A percentile compares a stretch with the other conserved stretches of the same genome.
phyloP scores from a whole-genome alignment of 2,797 vertebrate genomes.

The Agapornis canus region DNA sequence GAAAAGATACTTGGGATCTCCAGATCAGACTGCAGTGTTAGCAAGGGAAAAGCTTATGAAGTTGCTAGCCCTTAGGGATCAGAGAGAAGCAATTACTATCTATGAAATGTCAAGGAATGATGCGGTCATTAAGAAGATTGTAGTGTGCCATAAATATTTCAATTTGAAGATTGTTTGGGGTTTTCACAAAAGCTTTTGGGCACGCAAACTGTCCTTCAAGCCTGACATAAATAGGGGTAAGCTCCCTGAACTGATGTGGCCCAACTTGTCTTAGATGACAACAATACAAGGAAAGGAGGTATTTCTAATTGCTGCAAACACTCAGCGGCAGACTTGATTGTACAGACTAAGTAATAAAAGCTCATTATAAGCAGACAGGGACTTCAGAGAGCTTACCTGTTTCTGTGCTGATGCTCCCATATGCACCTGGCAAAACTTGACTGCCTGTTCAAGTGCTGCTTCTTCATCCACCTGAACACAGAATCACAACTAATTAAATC shows the following conservation, averaged over 20 bases:
- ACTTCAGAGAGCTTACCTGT: constrained; percentile 82
- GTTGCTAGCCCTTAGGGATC: neutral
- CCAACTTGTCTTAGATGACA: neutral
- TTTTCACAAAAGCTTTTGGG: neutral
- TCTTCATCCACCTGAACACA: constrained; percentile 93
- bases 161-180: neutral
- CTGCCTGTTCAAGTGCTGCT: constrained; percentile 93
- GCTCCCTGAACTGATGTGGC: neutral
- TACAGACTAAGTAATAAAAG: neutral
- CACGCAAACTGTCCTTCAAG: neutral
- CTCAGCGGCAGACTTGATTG: neutral
- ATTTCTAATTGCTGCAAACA: neutral
- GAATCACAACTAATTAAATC: neutral
- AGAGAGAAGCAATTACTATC: neutral
- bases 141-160: neutral
- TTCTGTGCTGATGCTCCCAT: constrained; percentile 91
- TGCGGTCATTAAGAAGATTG: neutral
- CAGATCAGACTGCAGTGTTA: neutral
- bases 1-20: neutral
- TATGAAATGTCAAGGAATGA: neutral
- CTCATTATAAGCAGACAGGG: neutral
- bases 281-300: neutral
- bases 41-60: neutral
- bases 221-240: neutral
- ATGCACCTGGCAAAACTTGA: constrained; percentile 98